Evolutionary conservation across 2,113 vertebrate species (phyloP), one percentile per base, ranked within the genome.

Genomic region (Notiomystis cincta): DNA sequence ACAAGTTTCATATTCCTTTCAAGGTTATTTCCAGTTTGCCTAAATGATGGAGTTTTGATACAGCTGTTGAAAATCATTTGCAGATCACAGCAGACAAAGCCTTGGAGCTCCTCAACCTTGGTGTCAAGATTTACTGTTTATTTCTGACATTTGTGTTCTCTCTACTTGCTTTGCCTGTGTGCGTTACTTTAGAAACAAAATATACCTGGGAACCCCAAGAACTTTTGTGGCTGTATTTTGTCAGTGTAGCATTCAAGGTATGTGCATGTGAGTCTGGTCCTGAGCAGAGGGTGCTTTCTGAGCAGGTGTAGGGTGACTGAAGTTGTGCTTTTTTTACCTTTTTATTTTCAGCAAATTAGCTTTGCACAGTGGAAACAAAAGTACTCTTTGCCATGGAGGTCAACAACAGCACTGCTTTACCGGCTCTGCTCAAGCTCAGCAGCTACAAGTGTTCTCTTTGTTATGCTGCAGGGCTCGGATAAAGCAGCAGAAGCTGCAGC

Each of bases 401-500:
- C 10, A 42, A 27, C 42, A 50, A 31, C 17, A 45, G 6, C 6
- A 8, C 23, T 33, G 28, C 10, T 7, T 45, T 27, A 5, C 8
- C 21, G 22, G 3, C 1, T 25, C 67, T 47, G 24, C 37, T 28
- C 3, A 64, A n/a, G 50, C 17, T 21, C 13, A 8, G 21, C 27
- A 69, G 65, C 13, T 22, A 18, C 13, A 61, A 33, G 3, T 11
- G 27, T 35, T 35, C 5, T 11, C 0, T 31, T 37, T 87, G 3
- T 30, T 33, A 3, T 5, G 4, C 8, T 24, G 21, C 14, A 35
- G 28, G 31, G 24, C 15, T 56, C 42, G 17, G 10, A 8, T 0
- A 51, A 35, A 37, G 37, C 27, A n/a, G 31, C 50, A n/a, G n/a
- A n/a, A n/a, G n/a, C n/a, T n/a, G n/a, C n/a, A n/a, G n/a, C n/a